Conservation (phyloP, 2,888 invertebrate genomes). For the Hydriomena furcata region DNA sequence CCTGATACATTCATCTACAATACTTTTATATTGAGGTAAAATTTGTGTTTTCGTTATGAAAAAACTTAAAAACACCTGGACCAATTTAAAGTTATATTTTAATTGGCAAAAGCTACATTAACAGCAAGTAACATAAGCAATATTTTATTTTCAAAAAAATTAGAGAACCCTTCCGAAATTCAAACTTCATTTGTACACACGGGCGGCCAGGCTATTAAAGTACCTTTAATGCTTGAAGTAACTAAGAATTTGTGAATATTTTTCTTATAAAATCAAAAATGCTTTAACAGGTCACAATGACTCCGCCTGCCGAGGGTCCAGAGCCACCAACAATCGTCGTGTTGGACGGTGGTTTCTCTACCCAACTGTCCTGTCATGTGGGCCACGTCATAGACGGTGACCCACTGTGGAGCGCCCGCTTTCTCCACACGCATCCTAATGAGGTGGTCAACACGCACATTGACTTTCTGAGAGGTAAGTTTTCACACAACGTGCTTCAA, state of each 20-base stretch:
- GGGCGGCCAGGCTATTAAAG: too few species aligned
- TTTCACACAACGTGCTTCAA: neutral
- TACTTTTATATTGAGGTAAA: too few species aligned
- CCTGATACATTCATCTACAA: too few species aligned
- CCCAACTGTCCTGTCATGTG: constrained; percentile 90
- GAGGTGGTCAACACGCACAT: constrained; percentile 91
- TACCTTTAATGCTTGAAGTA: neutral
- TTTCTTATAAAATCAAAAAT: neutral
- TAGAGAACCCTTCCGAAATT: too few species aligned
- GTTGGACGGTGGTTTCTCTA: constrained; percentile 91
- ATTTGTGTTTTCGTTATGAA: too few species aligned
- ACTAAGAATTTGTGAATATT: too few species aligned
- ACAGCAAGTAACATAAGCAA: too few species aligned
- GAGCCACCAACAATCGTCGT: constrained; percentile 75
- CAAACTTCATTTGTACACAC: too few species aligned
- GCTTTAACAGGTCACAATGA: constrained; percentile 49
- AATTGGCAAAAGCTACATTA: too few species aligned
- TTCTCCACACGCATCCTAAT: constrained; percentile 90
- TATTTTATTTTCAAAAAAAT: too few species aligned
- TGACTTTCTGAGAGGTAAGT: constrained; percentile 89
- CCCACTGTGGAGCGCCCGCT: constrained; percentile 94
- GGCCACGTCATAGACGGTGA: constrained; percentile 91
- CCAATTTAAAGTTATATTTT: too few species aligned
- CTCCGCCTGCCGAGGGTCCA: constrained; percentile 57
- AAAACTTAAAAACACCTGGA: too few species aligned